phyloP scores from a whole-genome alignment of 1,140 invertebrate species.

The Coelopa frigida region DNA sequence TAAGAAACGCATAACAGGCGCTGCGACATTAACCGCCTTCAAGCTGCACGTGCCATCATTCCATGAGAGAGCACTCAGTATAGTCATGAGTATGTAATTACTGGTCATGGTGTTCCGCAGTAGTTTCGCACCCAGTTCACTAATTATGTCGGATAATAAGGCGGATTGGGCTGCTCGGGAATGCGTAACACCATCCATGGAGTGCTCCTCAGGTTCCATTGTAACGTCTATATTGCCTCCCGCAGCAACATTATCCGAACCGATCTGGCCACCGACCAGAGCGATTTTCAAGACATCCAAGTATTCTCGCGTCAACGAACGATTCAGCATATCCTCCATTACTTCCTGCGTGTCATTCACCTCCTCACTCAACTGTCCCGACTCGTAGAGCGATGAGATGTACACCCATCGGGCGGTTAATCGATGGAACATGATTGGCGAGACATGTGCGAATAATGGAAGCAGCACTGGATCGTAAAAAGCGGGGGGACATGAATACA shows the following conservation, averaged over 20 bases:
- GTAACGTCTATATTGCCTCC: constrained; percentile 43
- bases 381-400: constrained; percentile 65
- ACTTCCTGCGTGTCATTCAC: constrained; percentile 79
- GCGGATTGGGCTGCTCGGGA: constrained; percentile 48
- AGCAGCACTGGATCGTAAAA: constrained; percentile 67
- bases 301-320: constrained; percentile 80
- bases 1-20: constrained; percentile 57
- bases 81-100: constrained; percentile 56
- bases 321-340: constrained; percentile 78
- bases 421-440: constrained; percentile 70
- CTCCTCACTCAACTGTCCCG: constrained; percentile 69
- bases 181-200: constrained; percentile 52
- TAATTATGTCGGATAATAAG: constrained; percentile 59
- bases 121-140: constrained; percentile 63
- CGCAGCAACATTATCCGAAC: constrained; percentile 31
- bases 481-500: constrained; percentile 72
- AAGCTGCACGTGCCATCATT: constrained; percentile 72
- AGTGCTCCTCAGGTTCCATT: constrained; percentile 63
- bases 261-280: constrained; percentile 47
- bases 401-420: constrained; percentile 73
- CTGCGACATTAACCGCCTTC: constrained; percentile 64
- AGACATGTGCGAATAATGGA: constrained; percentile 67
- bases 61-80: constrained; percentile 72
- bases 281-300: constrained; percentile 71
- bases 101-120: constrained; percentile 58